Conservation (phyloP, 2,113 vertebrate genomes). For the Ptilonorhynchus violaceus region DNA sequence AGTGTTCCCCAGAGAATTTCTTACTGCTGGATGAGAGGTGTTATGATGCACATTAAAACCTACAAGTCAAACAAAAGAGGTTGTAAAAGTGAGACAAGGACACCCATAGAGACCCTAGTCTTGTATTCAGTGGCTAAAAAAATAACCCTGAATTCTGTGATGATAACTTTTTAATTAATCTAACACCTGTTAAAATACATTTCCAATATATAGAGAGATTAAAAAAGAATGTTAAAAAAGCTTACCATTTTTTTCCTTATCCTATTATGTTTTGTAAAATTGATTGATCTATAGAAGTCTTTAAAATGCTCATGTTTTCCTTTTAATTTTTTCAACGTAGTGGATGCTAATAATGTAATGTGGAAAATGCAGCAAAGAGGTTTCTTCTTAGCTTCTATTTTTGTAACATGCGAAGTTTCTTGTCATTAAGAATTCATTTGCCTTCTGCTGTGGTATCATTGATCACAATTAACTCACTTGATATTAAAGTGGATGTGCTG, state of each 20-base stretch:
- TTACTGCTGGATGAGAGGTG: slow-evolving; percentile 70
- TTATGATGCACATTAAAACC: slow-evolving; percentile 72
- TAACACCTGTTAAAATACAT: slow-evolving; percentile 28
- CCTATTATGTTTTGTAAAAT: not conserved
- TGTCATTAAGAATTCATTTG: slow-evolving; percentile 64
- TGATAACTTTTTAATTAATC: slow-evolving; percentile 53
- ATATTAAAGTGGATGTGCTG: slow-evolving; percentile 54
- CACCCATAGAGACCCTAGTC: slow-evolving; percentile 31
- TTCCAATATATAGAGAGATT: not conserved
- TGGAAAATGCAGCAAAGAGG: slow-evolving; percentile 12
- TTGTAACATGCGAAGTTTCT: slow-evolving; percentile 25
- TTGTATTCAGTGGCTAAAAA: slow-evolving; percentile 12
- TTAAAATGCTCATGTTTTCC: not conserved
- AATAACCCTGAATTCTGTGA: not conserved
- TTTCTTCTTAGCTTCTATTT: slow-evolving; percentile 54
- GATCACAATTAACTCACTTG: slow-evolving; percentile 62
- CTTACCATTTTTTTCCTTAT: not conserved
- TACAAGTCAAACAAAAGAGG: slow-evolving; percentile 54
- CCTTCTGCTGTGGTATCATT: slow-evolving; percentile 34
- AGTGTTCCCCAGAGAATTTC: slow-evolving; percentile 76
- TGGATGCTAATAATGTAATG: not conserved
- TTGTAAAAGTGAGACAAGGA: slow-evolving; percentile 64
- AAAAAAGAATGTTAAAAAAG: not conserved
- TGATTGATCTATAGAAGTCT: not conserved
- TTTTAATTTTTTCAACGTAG: not conserved